Percentiles rank a stretch among this genome's conserved stretches.
Evolutionary conservation across 2,113 vertebrate genomes (phyloP).

Genomic region (Balaeniceps rex): DNA sequence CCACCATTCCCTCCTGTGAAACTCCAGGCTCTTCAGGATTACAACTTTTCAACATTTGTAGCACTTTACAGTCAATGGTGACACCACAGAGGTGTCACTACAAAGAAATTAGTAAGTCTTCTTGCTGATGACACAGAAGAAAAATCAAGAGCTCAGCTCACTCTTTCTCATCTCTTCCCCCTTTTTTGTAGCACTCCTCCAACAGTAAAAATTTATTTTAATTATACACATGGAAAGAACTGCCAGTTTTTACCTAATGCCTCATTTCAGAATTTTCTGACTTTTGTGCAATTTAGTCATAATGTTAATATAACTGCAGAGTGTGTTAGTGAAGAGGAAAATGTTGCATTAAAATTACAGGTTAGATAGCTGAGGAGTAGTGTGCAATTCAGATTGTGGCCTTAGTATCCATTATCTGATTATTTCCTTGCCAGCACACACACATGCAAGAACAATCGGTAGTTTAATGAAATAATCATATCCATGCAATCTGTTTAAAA

Average conservation of each 20-base stretch:
- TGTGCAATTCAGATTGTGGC: background rate
- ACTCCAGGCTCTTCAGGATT: background rate
- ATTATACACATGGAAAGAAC: background rate
- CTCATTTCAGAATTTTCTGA: conserved; percentile 16
- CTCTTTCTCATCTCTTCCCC: background rate
- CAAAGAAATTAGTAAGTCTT: background rate
- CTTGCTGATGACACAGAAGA: background rate
- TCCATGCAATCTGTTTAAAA: conserved; percentile 27
- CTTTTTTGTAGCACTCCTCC: background rate
- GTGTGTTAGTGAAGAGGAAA: background rate
- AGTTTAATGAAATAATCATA: conserved; percentile 55
- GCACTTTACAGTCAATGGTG: background rate
- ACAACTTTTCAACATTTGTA: background rate
- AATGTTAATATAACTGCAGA: background rate
- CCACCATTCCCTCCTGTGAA: background rate
- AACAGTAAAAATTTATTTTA: background rate
- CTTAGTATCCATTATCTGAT: conserved; percentile 27
- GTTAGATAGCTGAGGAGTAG: background rate
- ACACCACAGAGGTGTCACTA: background rate
- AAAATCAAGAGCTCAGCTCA: background rate
- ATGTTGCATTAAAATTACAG: conserved; percentile 13
- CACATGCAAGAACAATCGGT: background rate
- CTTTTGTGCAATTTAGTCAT: background rate
- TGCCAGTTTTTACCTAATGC: background rate
- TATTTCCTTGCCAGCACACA: conserved; percentile 27